Evolutionary conservation across 2,888 invertebrate genomes (phyloP), one percentile per base, ranked within the genome.

Genomic region (Cynaeus angustus): DNA sequence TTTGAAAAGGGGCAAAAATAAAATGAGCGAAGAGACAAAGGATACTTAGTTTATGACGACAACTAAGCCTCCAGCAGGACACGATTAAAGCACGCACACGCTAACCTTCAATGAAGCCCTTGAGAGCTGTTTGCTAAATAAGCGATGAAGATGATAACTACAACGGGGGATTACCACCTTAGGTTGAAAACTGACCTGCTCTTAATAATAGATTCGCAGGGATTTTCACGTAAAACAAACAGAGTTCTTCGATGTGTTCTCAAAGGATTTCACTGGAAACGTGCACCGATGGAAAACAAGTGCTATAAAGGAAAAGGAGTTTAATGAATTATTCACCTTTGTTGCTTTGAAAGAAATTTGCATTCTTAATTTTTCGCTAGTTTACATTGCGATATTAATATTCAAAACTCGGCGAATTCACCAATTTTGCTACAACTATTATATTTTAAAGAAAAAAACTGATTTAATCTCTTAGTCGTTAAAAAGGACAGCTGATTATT

Each of bases 11-110:
- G 16, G 33, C 12, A 48, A 65, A 53, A 65, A 45, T 65, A 45
- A 53, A 66, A 66, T 56, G 66, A 66, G 53, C 43, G 14, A 41
- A 53, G 56, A 66, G 66, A 56, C 66, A 66, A 56, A 66, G 46
- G 66, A 56, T 46, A 45, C 53, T 66, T 66, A 56, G 66, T 55
- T 66, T 66, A 66, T 56, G 66, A 30, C 41, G 46, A 58, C 45
- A 14, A 65, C 21, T 37, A 48, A 37, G 66, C 66, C 66, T 45
- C 37, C 38, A 56, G 66, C 66, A 55, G 46, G 38, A 38, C 56
- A 37, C 53, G 45, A 65, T 53, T 45, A 65, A 65, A 53, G 62
- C 65, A 65, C 65, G 65, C 53, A 53, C 53, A 14, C 56, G 21
- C 46, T 66, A 28, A 66, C 21, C 33, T 48, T 38, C 46, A 28